Evolutionary conservation across 2,797 vertebrate genomes (phyloP).

Genomic region (Argentina silus): DNA sequence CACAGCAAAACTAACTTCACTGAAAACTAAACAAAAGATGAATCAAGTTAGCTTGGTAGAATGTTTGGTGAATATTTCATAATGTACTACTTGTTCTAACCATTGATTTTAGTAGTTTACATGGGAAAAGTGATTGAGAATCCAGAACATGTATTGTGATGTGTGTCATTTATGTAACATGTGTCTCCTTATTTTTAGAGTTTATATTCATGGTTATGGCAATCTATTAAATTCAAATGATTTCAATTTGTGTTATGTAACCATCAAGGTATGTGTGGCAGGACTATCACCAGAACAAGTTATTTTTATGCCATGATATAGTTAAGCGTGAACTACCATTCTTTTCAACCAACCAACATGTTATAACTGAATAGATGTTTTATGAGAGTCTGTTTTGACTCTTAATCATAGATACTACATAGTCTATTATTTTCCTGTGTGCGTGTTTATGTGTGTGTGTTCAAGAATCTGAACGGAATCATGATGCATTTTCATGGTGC

Average conservation of each 20-base stretch:
- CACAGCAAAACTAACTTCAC: conserved; percentile 45
- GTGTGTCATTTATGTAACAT: conserved; percentile 76
- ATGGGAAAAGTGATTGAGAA: conserved; percentile 68
- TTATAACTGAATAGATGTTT: conserved; percentile 17
- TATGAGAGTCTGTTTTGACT: conserved; percentile 26
- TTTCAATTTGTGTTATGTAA: conserved; percentile 71
- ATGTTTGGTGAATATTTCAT: conserved; percentile 70
- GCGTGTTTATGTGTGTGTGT: background rate
- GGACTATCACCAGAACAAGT: conserved; percentile 38
- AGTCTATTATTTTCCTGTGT: conserved; percentile 27
- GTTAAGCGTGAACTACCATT: conserved; percentile 29
- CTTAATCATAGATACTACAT: conserved; percentile 35
- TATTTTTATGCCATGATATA: conserved; percentile 37
- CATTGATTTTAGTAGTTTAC: conserved; percentile 74
- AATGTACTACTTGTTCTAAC: conserved; percentile 56
- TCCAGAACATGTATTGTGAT: conserved; percentile 67
- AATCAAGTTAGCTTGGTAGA: conserved; percentile 71
- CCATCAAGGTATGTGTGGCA: conserved; percentile 59
- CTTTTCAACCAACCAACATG: conserved; percentile 15
- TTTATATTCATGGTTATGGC: conserved; percentile 74
- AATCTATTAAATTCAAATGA: conserved; percentile 67
- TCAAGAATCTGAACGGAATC: conserved; percentile 41
- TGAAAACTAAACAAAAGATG: conserved; percentile 46
- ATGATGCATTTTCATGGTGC: conserved; percentile 77
- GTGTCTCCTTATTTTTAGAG: conserved; percentile 70